phyloP scores from a whole-genome alignment of 1,140 invertebrate species.

The Eurytemora carolleeae region DNA sequence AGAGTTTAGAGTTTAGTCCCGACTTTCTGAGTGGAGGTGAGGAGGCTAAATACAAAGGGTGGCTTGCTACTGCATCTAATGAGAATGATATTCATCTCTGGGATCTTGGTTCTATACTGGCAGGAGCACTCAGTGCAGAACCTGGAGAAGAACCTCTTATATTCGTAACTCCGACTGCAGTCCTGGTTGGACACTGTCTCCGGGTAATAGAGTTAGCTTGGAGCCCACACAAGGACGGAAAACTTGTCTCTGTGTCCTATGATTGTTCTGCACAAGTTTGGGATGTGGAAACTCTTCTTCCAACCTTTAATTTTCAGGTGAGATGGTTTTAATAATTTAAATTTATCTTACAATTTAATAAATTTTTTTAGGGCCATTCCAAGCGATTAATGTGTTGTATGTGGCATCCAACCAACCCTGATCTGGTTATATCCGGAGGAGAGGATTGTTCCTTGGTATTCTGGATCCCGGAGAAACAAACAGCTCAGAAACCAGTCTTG shows the following conservation, averaged over 20 bases:
- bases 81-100: neutral
- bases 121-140: neutral
- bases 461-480: neutral
- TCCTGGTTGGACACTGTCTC: neutral
- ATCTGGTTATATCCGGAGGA: neutral
- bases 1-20: conserved; percentile 1
- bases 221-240: conserved; percentile 1
- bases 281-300: neutral
- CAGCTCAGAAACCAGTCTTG: neutral
- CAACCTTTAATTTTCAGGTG: conserved; percentile 3
- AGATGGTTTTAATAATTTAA: no score
- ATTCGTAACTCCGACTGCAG: neutral
- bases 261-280: conserved; percentile 4
- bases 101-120: neutral
- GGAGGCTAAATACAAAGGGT: neutral
- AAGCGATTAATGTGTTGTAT: neutral
- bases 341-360: no score
- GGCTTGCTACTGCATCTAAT: conserved; percentile 2
- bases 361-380: neutral
- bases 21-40: neutral
- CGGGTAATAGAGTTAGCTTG: neutral
- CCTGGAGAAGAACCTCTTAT: neutral
- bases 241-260: conserved; percentile 5
- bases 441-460: neutral
- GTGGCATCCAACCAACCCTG: conserved; percentile 1